Base-by-base conservation (phyloP, 1,140 invertebrate genomes). In the Drosophila subobscura region DNA sequence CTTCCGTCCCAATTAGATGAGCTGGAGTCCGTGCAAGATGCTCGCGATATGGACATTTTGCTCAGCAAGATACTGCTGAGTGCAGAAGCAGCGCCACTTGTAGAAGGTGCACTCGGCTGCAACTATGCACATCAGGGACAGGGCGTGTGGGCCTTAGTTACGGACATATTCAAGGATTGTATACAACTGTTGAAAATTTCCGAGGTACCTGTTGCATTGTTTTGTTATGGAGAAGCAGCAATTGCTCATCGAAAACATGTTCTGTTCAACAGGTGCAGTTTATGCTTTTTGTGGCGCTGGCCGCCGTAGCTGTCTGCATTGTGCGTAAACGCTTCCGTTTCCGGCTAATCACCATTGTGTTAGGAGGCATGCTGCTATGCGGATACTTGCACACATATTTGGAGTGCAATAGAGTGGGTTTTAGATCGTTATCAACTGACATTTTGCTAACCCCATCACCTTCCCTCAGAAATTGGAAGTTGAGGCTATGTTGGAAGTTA, bases 381-480 rank as follows among this genome's bases (percentile, higher is more conserved):
- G 89, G 89, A 50, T 91, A 91, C 67, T 54, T 90, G 4, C 45
- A 64, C 23, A 91, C 89, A 0, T 91, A 91, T 52, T 49, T 91
- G 4, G 89, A 91, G 23, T 91, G 89, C 52, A 91, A 90, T 59
- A 77, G 81, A 54, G 89, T 91, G 73, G 14, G 73, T 25, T 41
- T n/a, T 3, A 8, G 7, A 2, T 41, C 7, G 4, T 16, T 50
- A n/a, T 23, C 1, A 23, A 23, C 7, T 1, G 0, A 23, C 27
- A 7, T 14, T 12, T 14, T 47, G 6, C 25, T 25, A 16, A 10
- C 16, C 33, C 12, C 14, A 1, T 5, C 14, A 20, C 8, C 67
- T 16, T 44, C 8, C 16, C 25, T 20, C 57, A 91, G 89, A 77
- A 91, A 79, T 20, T 91, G 6, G 77, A 89, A 58, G 50, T 72